phyloP scores from a whole-genome alignment of 2,113 vertebrate genomes.

The Semnornis frantzii region DNA sequence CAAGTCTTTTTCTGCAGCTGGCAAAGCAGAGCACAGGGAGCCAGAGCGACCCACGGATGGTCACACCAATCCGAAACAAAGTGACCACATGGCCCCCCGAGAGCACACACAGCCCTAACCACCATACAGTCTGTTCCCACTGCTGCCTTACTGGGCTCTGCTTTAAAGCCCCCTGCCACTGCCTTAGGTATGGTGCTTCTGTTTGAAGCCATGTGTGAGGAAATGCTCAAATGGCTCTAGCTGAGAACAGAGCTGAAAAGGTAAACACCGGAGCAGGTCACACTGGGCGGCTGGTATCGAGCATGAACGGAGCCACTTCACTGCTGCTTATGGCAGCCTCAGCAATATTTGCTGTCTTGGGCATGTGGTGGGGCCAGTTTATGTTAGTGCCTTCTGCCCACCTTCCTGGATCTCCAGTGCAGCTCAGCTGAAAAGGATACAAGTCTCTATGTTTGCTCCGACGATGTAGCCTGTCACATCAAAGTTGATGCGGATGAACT shows the following conservation, averaged over 20 bases:
- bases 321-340: neutral
- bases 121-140: neutral
- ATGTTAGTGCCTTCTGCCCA: neutral
- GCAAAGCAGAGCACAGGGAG: neutral
- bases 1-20: neutral
- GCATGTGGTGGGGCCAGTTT: neutral
- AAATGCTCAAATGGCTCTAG: neutral
- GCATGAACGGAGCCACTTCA: neutral
- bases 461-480: slow-evolving; percentile 87
- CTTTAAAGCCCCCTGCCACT: neutral
- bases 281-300: neutral
- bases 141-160: neutral
- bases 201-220: neutral
- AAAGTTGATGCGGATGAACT: slow-evolving; percentile 89
- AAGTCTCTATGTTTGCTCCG: slow-evolving; percentile 86
- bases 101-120: neutral
- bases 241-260: neutral
- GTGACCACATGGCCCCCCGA: fast-evolving
- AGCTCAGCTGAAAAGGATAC: slow-evolving; percentile 78
- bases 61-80: neutral
- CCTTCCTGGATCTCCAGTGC: neutral
- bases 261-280: neutral
- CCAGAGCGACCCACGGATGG: neutral
- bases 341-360: slow-evolving; percentile 53
- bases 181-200: neutral